Evolutionary conservation across 2,113 vertebrate genomes (phyloP), one percentile per base, ranked within the genome.

Genomic region (Anoura caudifer): DNA sequence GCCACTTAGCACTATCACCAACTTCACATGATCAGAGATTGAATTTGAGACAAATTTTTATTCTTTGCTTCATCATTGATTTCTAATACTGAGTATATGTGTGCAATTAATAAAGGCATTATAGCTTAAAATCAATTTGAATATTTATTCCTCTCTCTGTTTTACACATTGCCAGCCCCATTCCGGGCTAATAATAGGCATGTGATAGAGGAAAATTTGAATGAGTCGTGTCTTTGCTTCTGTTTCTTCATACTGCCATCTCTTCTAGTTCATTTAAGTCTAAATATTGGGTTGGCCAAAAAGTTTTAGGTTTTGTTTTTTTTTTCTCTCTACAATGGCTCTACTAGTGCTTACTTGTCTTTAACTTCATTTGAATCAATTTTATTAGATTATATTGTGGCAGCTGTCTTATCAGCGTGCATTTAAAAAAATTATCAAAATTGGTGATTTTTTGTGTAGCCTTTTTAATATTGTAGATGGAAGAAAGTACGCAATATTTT

Each of bases 181-280:
- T 87, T 80, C 26, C 10, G 63, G 31, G 24, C 31, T 52, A 13
- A 61, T 70, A 65, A 41, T 36, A 43, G 28, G 7, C 36, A 80
- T 45, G 85, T 5, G 67, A 19, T 5, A 81, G 26, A 54, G 56
- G 65, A 85, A 80, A 59, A 33, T n/a, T 54, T 47, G n/a, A 87
- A 63, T 86, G 43, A 82, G 33, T 22, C 67, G 31, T 93, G 8
- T 26, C 73, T 95, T 72, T 33, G 20, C 41, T 63, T 67, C 0
- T 85, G 83, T 76, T 97, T 36, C 54, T 73, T 95, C 79, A 45
- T 91, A 45, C 89, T 52, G 54, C 52, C 82, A 73, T 92, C 54
- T 95, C 95, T 93, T 61, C 26, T 61, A 12, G 26, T 31, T 12
- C 59, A 61, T 61, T 28, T 61, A 61, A 28, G 59, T 61, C 26